A percentile compares a stretch with the other conserved stretches of the same genome.
Evolutionary conservation across 2,113 vertebrate species (phyloP).

Genomic region (Diphyllodes magnificus): DNA sequence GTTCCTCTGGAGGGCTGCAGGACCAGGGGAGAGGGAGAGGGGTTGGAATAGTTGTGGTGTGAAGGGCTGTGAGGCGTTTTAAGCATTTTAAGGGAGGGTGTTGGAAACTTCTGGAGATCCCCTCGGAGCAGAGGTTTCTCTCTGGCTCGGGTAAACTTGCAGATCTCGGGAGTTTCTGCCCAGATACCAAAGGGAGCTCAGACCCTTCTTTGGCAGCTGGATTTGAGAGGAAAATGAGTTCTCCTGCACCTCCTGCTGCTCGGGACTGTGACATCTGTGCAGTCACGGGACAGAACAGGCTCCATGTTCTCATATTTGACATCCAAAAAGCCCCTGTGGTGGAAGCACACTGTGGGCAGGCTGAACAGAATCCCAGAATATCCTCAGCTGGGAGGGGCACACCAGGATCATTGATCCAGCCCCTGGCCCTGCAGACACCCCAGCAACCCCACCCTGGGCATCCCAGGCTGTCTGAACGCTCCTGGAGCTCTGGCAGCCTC

Average conservation of each 20-base stretch:
- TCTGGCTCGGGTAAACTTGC: not conserved
- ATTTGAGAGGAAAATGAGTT: not conserved
- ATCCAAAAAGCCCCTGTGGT: not conserved
- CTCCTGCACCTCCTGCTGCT: not conserved
- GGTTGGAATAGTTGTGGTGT: not conserved
- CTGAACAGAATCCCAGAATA: not conserved
- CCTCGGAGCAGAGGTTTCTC: not conserved
- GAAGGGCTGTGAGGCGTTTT: not conserved
- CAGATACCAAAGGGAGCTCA: not conserved
- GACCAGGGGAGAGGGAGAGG: not conserved
- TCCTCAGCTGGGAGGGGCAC: not conserved
- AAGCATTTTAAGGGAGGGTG: accelerated
- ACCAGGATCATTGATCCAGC: not conserved
- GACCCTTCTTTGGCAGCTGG: not conserved
- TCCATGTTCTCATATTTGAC: accelerated
- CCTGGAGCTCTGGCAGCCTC: not conserved
- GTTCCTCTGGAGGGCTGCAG: not conserved
- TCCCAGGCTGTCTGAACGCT: accelerated
- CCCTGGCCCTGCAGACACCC: not conserved
- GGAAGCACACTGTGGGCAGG: not conserved
- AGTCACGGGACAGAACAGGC: not conserved
- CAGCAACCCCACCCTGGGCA: not conserved
- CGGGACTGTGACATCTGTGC: not conserved
- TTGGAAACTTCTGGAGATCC: not conserved
- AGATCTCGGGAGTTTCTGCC: not conserved